Conservation (phyloP, 1,140 invertebrate species). For the Drosophila ohnishii region DNA sequence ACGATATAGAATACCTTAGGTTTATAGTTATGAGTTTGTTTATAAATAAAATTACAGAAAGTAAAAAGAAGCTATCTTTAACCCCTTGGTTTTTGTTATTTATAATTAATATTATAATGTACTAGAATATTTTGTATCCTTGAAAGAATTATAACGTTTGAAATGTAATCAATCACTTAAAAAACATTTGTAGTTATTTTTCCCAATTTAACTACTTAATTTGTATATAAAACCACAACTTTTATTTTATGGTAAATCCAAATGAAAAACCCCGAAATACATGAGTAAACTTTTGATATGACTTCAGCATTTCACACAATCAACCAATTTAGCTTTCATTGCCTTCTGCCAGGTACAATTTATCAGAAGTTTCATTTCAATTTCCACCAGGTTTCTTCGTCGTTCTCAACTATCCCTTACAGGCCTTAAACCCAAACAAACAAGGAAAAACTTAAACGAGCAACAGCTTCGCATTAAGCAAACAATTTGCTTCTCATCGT, state of each 20-base stretch:
- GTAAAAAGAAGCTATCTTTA: not conserved
- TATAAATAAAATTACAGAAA: not conserved
- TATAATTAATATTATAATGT: not conserved
- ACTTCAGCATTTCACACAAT: slow-evolving; percentile 13
- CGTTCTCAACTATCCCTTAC: slow-evolving; percentile 20
- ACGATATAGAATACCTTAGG: too few relatives aligned
- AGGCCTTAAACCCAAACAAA: slow-evolving; percentile 19
- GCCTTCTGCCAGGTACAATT: slow-evolving; percentile 33
- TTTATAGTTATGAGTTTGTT: not conserved
- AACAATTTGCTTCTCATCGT: slow-evolving; percentile 37
- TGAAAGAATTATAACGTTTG: not conserved
- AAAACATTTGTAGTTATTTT: not conserved
- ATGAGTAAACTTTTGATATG: slow-evolving; percentile 6
- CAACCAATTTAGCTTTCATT: slow-evolving; percentile 29
- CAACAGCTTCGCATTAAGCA: slow-evolving; percentile 32
- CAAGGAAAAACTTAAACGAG: slow-evolving; percentile 35
- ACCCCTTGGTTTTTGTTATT: not conserved
- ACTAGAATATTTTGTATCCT: not conserved
- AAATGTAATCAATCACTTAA: slow-evolving; percentile 1
- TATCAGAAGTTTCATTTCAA: slow-evolving; percentile 35
- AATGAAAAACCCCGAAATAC: not conserved
- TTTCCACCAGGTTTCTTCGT: not conserved
- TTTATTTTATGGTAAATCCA: not conserved
- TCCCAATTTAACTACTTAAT: not conserved
- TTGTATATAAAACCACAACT: not conserved